phyloP scores from a whole-genome alignment of 2,888 invertebrate species.

The Eledone cirrhosa region DNA sequence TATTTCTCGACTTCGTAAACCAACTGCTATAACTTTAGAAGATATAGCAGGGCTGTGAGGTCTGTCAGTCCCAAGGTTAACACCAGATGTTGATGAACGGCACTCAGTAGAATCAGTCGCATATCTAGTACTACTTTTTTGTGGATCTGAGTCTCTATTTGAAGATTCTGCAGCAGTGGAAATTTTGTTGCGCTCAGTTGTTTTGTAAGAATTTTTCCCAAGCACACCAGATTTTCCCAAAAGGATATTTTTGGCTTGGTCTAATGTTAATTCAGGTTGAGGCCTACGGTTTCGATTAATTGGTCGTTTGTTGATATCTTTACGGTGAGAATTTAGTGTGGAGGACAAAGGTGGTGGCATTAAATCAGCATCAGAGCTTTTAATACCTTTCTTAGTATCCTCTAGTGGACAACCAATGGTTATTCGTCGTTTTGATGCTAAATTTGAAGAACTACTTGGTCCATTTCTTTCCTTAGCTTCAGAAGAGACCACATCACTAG shows the following conservation, averaged over 20 bases:
- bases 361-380: constrained; percentile 38
- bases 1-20: constrained; percentile 38
- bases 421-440: not conserved
- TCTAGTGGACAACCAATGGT: not conserved
- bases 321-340: constrained; percentile 37
- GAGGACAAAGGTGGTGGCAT: constrained; percentile 48
- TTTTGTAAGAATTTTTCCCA: constrained; percentile 32
- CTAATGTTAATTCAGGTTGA: constrained; percentile 50
- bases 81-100: constrained; percentile 30
- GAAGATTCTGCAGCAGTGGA: constrained; percentile 7
- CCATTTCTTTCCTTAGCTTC: not conserved
- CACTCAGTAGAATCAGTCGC: constrained; percentile 32
- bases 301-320: constrained; percentile 41
- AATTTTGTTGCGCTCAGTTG: constrained; percentile 9
- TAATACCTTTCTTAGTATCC: not conserved
- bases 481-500: not conserved
- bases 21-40: constrained; percentile 50
- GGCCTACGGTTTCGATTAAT: constrained; percentile 43
- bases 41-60: constrained; percentile 39
- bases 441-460: not conserved
- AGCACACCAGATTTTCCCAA: constrained; percentile 57
- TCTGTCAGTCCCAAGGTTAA: constrained; percentile 31
- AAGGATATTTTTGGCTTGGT: constrained; percentile 58
- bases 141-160: constrained; percentile 3
- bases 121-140: not conserved